phyloP scores from a whole-genome alignment of 92 coral and sea anemone species.

The Montipora capitata region DNA sequence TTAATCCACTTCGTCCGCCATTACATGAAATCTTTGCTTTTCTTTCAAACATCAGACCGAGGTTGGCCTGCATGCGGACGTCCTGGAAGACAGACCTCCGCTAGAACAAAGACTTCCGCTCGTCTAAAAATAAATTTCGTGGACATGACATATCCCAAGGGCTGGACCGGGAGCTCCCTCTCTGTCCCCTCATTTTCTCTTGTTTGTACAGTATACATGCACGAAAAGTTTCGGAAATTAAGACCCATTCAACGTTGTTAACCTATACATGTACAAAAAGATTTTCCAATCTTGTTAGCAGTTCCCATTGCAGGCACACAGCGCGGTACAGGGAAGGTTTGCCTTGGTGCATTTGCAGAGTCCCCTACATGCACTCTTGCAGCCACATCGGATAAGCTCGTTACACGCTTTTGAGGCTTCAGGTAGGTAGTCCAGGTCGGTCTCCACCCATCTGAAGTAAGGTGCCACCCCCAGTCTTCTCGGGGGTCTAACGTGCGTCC shows the following conservation, averaged over 20 bases:
- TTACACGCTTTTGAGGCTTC: constrained; percentile 79
- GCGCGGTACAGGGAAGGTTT: constrained; percentile 72
- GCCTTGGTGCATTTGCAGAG: constrained; percentile 72
- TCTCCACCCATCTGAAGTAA: constrained; percentile 32
- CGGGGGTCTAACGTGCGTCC: constrained; percentile 63
- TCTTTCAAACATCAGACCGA: no score
- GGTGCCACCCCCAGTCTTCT: constrained; percentile 77
- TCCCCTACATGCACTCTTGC: constrained; percentile 62
- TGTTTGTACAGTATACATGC: no score
- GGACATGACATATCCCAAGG: no score
- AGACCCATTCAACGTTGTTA: background rate
- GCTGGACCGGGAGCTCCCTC: no score
- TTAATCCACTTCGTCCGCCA: no score
- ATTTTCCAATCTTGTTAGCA: constrained; percentile 39
- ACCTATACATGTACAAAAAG: no score
- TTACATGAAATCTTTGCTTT: no score
- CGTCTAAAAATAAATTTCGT: no score
- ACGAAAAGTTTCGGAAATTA: no score
- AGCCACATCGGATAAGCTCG: constrained; percentile 78
- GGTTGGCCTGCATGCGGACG: no score
- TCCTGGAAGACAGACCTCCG: no score
- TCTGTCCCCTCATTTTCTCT: background rate
- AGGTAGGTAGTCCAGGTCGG: constrained; percentile 78
- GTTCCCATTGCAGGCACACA: constrained; percentile 63
- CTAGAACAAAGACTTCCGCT: no score